A percentile compares a stretch with the other conserved stretches of the same genome.
These are phyloP conservation scores for Aleiodes sp. DNA, from an alignment of 1,140 invertebrate species.

Conservation along the genomic window DNA sequence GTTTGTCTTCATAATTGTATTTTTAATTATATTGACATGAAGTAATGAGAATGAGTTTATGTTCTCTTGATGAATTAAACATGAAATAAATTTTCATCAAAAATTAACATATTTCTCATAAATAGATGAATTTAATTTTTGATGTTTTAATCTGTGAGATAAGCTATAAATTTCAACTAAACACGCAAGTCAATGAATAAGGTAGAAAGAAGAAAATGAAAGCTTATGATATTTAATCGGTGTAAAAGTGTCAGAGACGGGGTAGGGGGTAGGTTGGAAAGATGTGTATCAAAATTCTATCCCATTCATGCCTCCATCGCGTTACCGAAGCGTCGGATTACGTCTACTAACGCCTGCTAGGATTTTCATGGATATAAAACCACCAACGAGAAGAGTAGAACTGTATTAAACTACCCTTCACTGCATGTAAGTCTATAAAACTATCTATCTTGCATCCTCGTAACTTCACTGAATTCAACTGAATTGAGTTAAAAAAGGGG, in stretches of 20 bases:
- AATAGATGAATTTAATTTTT: no score
- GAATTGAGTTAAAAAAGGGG: constrained; percentile 8
- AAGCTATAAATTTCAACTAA: no score
- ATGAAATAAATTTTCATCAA: background rate
- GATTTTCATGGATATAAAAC: constrained; percentile 22
- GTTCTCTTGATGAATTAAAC: no score
- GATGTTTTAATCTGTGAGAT: no score
- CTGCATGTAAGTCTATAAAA: background rate
- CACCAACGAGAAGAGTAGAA: constrained; percentile 2
- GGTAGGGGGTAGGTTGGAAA: background rate
- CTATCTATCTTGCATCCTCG: background rate
- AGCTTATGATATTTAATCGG: constrained; percentile 10
- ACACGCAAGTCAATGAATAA: no score
- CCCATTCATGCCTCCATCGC: background rate
- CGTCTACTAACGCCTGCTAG: constrained; percentile 9
- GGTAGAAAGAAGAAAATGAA: no score
- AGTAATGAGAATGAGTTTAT: background rate
- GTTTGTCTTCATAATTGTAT: background rate
- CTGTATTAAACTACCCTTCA: background rate
- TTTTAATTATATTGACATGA: background rate
- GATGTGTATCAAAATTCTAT: background rate
- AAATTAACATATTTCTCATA: no score
- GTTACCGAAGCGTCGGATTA: constrained; percentile 8
- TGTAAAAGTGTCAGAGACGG: background rate
- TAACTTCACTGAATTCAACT: background rate